Conservation (phyloP, 2,113 vertebrate genomes). For the Pelecanoides urinatrix region DNA sequence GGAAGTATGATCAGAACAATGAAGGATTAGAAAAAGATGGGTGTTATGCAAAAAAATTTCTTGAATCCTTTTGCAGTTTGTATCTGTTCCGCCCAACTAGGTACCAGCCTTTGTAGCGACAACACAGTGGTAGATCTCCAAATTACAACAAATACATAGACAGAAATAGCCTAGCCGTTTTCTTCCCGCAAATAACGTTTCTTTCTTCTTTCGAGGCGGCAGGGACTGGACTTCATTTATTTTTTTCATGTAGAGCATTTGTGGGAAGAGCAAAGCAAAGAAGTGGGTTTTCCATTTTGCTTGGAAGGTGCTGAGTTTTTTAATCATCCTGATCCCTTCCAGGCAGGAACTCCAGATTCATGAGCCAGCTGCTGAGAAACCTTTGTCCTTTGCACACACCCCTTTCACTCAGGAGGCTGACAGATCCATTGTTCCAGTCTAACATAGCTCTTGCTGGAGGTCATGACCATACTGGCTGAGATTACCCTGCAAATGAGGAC, state of each 20-base stretch:
- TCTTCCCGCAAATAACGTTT: not conserved
- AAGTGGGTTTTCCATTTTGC: slow-evolving; percentile 37
- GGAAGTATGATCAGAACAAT: not conserved
- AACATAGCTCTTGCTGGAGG: slow-evolving; percentile 57
- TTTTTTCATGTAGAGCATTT: slow-evolving; percentile 24
- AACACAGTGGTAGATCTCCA: not conserved
- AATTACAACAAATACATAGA: not conserved
- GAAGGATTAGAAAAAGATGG: not conserved
- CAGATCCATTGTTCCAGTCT: slow-evolving; percentile 52
- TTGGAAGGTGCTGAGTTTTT: slow-evolving; percentile 59
- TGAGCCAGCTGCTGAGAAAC: slow-evolving; percentile 60
- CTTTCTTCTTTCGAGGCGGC: not conserved
- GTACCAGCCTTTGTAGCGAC: not conserved
- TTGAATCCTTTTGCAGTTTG: not conserved
- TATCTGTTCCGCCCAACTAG: not conserved
- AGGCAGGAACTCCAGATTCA: slow-evolving; percentile 50
- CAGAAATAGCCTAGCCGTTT: not conserved
- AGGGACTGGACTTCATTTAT: slow-evolving; percentile 14
- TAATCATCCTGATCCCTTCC: slow-evolving; percentile 60
- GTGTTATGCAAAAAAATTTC: not conserved
- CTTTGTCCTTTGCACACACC: slow-evolving; percentile 59
- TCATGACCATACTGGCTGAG: slow-evolving; percentile 59
- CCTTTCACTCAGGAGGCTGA: slow-evolving; percentile 51
- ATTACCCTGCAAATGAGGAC: slow-evolving; percentile 56
- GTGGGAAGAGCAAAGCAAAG: slow-evolving; percentile 34